phyloP scores from a whole-genome alignment of 2,888 invertebrate species.

The Tuta absoluta region DNA sequence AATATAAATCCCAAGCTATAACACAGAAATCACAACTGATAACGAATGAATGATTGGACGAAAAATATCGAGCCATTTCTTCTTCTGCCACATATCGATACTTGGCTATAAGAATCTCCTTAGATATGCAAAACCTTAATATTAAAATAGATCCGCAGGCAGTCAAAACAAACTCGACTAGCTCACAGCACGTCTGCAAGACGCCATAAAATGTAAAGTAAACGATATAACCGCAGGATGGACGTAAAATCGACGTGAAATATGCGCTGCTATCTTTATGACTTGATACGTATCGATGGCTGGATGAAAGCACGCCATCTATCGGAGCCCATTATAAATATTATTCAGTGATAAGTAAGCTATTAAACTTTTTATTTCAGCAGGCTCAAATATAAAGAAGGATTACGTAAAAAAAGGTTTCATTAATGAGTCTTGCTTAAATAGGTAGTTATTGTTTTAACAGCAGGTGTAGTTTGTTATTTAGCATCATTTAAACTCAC shows the following conservation, averaged over 20 bases:
- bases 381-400: too few species aligned
- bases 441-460: too few species aligned
- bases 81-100: not conserved
- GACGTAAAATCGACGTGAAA: slow-evolving; percentile 57
- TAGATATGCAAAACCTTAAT: not conserved
- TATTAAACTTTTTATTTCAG: not conserved
- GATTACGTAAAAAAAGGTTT: too few species aligned
- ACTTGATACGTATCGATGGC: slow-evolving; percentile 17
- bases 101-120: not conserved
- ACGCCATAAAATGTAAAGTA: slow-evolving; percentile 54
- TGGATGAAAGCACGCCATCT: slow-evolving; percentile 18
- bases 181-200: slow-evolving; percentile 31
- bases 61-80: too few species aligned
- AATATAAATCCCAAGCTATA: too few species aligned
- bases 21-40: too few species aligned
- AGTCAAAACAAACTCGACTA: slow-evolving; percentile 3
- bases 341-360: slow-evolving; percentile 14
- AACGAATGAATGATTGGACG: too few species aligned
- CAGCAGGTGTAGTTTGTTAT: too few species aligned
- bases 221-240: slow-evolving; percentile 54
- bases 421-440: too few species aligned
- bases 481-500: too few species aligned
- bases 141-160: not conserved
- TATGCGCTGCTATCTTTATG: slow-evolving; percentile 55
- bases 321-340: slow-evolving; percentile 9